Evolutionary conservation across 2,797 vertebrate genomes (phyloP).

Genomic region (Pseudochromis fuscus): DNA sequence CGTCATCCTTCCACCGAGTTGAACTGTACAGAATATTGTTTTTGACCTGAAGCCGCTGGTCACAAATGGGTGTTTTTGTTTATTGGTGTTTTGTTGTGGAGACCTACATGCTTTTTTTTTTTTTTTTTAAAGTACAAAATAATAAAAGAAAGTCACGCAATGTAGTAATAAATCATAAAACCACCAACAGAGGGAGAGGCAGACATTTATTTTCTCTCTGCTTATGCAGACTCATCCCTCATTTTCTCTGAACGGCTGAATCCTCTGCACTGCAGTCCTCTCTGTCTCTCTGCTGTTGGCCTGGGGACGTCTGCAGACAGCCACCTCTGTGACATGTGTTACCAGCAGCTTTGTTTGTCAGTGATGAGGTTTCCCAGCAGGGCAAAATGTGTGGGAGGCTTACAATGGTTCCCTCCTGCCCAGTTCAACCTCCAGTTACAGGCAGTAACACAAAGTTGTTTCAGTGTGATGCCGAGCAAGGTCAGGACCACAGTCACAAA

Average conservation of each 20-base stretch:
- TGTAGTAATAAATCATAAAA: slow-evolving; percentile 14
- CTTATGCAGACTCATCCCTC: background rate
- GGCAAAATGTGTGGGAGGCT: slow-evolving; percentile 21
- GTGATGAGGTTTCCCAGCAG: slow-evolving; percentile 19
- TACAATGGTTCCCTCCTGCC: background rate
- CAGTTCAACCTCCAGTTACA: background rate
- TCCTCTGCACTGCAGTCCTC: slow-evolving; percentile 12
- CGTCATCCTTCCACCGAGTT: slow-evolving; percentile 50
- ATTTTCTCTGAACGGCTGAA: background rate
- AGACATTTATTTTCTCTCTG: background rate
- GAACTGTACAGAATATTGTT: slow-evolving; percentile 35
- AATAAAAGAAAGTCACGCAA: background rate
- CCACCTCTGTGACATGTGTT: slow-evolving; percentile 27
- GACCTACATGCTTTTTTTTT: background rate
- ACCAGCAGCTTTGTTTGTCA: slow-evolving; percentile 26
- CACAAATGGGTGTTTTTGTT: slow-evolving; percentile 20
- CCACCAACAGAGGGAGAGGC: background rate
- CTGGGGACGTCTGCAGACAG: background rate
- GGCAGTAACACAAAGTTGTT: slow-evolving; percentile 1
- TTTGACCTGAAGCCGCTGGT: slow-evolving; percentile 26
- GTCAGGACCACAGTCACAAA: background rate
- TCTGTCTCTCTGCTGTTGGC: background rate
- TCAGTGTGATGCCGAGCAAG: slow-evolving; percentile 2
- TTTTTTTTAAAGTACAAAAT: slow-evolving; percentile 9
- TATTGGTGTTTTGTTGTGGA: slow-evolving; percentile 6